A percentile compares a stretch with the other conserved stretches of the same genome.
These are phyloP conservation scores for Arenaria interpres DNA, from an alignment of 2,113 vertebrate species.

Conservation along the genomic window DNA sequence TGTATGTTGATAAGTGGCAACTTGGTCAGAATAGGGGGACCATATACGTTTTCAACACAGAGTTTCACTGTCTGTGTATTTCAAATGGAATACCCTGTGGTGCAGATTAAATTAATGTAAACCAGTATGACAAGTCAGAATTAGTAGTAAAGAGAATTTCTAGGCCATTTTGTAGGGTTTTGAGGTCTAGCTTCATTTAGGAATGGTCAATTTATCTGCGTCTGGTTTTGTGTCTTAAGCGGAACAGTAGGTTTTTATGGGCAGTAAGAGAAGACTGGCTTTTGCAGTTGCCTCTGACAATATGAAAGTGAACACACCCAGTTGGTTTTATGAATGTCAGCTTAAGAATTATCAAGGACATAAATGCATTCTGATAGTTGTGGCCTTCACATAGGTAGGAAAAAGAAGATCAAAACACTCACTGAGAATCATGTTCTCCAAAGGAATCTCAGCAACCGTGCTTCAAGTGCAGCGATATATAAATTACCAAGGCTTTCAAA, in stretches of 20 bases:
- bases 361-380: not conserved
- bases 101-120: not conserved
- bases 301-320: not conserved
- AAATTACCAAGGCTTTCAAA: not conserved
- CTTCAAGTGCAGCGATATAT: not conserved
- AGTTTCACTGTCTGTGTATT: not conserved
- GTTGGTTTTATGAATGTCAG: not conserved
- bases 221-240: not conserved
- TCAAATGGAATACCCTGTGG: not conserved
- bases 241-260: not conserved
- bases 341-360: not conserved
- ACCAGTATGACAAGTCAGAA: not conserved
- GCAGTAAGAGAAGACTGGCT: not conserved
- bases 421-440: not conserved
- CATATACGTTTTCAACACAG: not conserved
- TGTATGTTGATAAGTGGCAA: not conserved
- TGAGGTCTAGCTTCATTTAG: not conserved
- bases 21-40: fast-evolving
- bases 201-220: not conserved
- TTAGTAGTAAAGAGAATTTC: not conserved
- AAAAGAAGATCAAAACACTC: constrained; percentile 12
- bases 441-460: not conserved
- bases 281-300: not conserved
- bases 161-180: not conserved
- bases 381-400: not conserved